Evolutionary conservation across 2,797 vertebrate genomes (phyloP).

Genomic region (Arctocebus calabarensis): DNA sequence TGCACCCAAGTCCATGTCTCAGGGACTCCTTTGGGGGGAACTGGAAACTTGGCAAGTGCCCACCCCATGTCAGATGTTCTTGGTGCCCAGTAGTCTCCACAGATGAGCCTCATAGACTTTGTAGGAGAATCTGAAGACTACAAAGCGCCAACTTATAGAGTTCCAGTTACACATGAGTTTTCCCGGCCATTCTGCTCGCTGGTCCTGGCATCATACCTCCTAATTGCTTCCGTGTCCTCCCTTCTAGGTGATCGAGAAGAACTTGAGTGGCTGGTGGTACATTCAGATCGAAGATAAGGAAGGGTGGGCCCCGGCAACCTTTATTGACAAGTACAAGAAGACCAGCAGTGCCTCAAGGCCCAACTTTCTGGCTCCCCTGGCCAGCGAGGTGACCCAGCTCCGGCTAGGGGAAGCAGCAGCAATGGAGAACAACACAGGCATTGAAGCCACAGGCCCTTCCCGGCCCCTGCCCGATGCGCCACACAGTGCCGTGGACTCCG

Average conservation of each 20-base stretch:
- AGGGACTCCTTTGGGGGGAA: neutral
- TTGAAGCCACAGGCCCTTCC: conserved; percentile 89
- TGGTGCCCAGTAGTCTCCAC: neutral
- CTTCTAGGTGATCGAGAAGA: conserved; percentile 97
- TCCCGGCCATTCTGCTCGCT: rapidly evolving
- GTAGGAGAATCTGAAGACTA: neutral
- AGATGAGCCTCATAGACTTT: too few species aligned
- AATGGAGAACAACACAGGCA: conserved; percentile 63
- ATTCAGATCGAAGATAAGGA: conserved; percentile 99
- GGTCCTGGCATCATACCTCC: neutral
- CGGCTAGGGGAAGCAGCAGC: conserved; percentile 87
- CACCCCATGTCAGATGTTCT: neutral
- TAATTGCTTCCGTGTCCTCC: conserved; percentile 37
- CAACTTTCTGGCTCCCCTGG: conserved; percentile 96
- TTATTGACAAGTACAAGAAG: conserved; percentile 99
- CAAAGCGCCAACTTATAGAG: neutral
- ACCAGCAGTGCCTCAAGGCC: conserved; percentile 95
- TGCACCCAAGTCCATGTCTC: neutral
- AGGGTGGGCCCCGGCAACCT: conserved; percentile 98
- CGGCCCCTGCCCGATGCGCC: conserved; percentile 96
- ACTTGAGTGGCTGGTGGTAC: conserved; percentile 99
- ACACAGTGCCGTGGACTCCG: conserved; percentile 86
- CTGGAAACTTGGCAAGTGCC: neutral
- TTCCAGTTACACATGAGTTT: neutral
- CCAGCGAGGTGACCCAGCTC: conserved; percentile 94